Evolutionary conservation across 2,888 invertebrate genomes (phyloP), one percentile per base, ranked within the genome.

Genomic region (Tiphia femorata): DNA sequence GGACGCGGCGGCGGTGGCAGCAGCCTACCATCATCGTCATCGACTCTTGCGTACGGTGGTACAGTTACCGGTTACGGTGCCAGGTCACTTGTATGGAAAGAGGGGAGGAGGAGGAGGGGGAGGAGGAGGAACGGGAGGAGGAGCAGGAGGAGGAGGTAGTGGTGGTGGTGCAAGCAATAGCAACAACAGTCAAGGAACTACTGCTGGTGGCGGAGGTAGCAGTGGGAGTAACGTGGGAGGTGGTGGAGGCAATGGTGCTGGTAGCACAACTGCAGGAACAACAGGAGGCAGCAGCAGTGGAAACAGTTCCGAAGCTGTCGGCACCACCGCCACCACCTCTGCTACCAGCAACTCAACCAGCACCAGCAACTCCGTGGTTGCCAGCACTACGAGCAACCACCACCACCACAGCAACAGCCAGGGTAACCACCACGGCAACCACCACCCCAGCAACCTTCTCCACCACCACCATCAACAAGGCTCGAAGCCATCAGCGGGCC

Each of bases 11-110:
- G 58, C 54, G 33, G 58, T 49, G n/a, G 47, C 65, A 41, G 55
- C 58, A 20, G 41, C 58, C 44, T 59, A 58, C 38, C 60, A 62
- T 50, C 62, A 65, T 47, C 58, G 58, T 54, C 58, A 58, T 40
- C 58, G 58, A 29, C 27, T 48, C 38, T 12, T 48, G 20, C 48
- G 21, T 6, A 23, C 46, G 33, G 23, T 47, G 46, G 46, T 27
- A 10, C 59, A 58, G 43, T 57, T 55, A 23, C 40, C 49, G n/a
- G 46, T 23, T n/a, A 42, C 46, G 35, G 44, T 42, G 33, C 37
- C 21, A 19, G 44, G 49, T 43, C 56, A 62, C 14, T 27, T 62
- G 14, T 38, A 55, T 44, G 57, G 55, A 30, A 63, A 59, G 52
- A 47, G 61, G 16, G 40, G 48, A 20, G 27, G 23, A 21, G 3